These are phyloP conservation scores for Enteromius unitaeniatus DNA, from an alignment of 2,797 vertebrate genomes.

Conservation along the genomic window DNA sequence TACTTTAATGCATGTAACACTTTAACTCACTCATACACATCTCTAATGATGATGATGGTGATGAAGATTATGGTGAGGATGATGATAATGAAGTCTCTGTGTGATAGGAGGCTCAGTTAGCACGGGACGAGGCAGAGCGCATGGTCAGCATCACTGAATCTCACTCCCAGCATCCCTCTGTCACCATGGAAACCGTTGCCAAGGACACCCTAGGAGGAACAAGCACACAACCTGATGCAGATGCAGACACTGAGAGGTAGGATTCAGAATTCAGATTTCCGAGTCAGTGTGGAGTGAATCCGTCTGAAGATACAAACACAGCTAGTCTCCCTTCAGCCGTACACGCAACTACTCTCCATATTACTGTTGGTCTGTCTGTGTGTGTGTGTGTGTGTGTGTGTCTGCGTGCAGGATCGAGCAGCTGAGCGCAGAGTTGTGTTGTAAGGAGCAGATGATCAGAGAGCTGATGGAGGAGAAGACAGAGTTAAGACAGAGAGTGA, in stretches of 20 bases:
- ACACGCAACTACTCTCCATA: neutral
- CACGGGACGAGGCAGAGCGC: slow-evolving; percentile 81
- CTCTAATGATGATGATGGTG: fast-evolving
- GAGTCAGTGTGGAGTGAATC: slow-evolving; percentile 12
- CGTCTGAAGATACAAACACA: neutral
- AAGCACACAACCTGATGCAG: slow-evolving; percentile 60
- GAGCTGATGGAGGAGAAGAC: slow-evolving; percentile 82
- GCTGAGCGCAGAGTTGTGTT: slow-evolving; percentile 78
- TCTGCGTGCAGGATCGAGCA: slow-evolving; percentile 81
- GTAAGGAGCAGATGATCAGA: slow-evolving; percentile 79
- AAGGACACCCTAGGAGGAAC: slow-evolving; percentile 76
- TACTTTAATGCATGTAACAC: neutral
- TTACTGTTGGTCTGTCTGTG: neutral
- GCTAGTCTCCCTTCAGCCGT: neutral
- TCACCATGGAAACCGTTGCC: slow-evolving; percentile 81
- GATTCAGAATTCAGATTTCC: slow-evolving; percentile 29
- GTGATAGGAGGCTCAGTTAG: slow-evolving; percentile 87
- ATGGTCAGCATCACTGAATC: slow-evolving; percentile 83
- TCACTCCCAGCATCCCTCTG: slow-evolving; percentile 79
- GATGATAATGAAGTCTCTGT: neutral
- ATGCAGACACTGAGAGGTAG: slow-evolving; percentile 83
- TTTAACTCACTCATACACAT: neutral
- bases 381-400: no score
- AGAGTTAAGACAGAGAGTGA: slow-evolving; percentile 69
- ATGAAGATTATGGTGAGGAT: neutral